phyloP scores from a whole-genome alignment of 92 coral and sea anemone species.

The Phymanthus crucifer region DNA sequence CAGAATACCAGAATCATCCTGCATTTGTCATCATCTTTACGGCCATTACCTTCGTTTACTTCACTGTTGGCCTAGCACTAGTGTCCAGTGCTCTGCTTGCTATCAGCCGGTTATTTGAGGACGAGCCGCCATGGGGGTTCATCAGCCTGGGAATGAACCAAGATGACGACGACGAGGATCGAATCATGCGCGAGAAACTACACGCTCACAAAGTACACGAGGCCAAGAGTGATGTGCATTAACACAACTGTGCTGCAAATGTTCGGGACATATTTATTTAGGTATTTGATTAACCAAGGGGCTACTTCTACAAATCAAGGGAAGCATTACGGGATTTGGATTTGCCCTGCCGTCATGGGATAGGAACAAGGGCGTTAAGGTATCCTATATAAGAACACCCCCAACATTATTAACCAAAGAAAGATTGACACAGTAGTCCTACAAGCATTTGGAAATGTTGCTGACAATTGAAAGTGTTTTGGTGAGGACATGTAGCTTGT shows the following conservation, averaged over 20 bases:
- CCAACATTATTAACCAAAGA: neutral
- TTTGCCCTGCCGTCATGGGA: neutral
- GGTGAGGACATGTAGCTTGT: too few relatives aligned
- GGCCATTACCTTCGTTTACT: constrained; percentile 88
- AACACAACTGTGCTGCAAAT: neutral
- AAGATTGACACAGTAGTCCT: constrained; percentile 14
- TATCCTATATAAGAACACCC: constrained; percentile 1
- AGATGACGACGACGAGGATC: constrained; percentile 75
- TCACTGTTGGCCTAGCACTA: constrained; percentile 96
- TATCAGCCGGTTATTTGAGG: constrained; percentile 93
- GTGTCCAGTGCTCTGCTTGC: constrained; percentile 99
- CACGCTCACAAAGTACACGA: constrained; percentile 41
- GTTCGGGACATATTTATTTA: constrained; percentile 3
- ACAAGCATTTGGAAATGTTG: constrained; percentile 21
- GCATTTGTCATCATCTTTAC: constrained; percentile 95
- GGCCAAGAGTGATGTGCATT: constrained; percentile 37
- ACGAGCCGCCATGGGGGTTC: constrained; percentile 98
- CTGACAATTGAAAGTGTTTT: neutral
- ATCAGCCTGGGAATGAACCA: constrained; percentile 71
- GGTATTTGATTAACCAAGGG: neutral
- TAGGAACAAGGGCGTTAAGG: constrained; percentile 2
- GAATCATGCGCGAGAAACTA: constrained; percentile 62
- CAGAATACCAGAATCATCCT: constrained; percentile 75
- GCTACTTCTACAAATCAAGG: neutral
- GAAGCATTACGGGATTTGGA: neutral